A percentile compares a stretch with the other conserved stretches of the same genome.
These are phyloP conservation scores for Parazoanthus swiftii DNA, from an alignment of 92 coral and sea anemone species.

Conservation along the genomic window DNA sequence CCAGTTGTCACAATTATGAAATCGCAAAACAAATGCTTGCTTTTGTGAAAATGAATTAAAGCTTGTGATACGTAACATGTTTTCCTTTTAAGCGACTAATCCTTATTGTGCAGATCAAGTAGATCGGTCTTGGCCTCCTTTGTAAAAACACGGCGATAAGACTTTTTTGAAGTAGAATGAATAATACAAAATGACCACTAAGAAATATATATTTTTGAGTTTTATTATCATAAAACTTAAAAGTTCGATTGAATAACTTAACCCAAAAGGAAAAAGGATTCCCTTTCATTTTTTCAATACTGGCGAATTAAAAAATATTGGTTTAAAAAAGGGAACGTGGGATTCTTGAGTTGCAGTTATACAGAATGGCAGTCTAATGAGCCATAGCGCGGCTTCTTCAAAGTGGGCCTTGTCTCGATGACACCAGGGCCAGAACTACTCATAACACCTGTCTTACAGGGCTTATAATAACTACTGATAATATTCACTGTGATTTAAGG, in stretches of 20 bases:
- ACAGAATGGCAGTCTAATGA: not conserved
- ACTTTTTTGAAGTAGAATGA: not conserved
- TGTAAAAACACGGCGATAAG: not conserved
- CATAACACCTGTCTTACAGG: no score
- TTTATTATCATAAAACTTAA: no score
- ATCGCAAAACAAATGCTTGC: not conserved
- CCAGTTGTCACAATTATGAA: not conserved
- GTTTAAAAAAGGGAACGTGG: no score
- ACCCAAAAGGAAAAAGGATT: no score
- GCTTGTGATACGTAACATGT: not conserved
- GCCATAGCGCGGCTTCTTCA: no score
- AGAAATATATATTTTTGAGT: no score
- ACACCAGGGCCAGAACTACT: no score
- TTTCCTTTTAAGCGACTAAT: not conserved
- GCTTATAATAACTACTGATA: no score
- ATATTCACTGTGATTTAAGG: no score
- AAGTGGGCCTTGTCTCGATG: no score
- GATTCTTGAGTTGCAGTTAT: not conserved
- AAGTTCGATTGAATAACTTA: not conserved
- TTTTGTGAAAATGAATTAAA: no score
- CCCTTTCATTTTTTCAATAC: no score
- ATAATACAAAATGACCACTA: not conserved
- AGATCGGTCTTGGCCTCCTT: not conserved
- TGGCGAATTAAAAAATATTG: not conserved
- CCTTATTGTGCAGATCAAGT: not conserved